These are phyloP conservation scores for Eutrigla gurnardus DNA, from an alignment of 2,797 vertebrate genomes.

Conservation along the genomic window DNA sequence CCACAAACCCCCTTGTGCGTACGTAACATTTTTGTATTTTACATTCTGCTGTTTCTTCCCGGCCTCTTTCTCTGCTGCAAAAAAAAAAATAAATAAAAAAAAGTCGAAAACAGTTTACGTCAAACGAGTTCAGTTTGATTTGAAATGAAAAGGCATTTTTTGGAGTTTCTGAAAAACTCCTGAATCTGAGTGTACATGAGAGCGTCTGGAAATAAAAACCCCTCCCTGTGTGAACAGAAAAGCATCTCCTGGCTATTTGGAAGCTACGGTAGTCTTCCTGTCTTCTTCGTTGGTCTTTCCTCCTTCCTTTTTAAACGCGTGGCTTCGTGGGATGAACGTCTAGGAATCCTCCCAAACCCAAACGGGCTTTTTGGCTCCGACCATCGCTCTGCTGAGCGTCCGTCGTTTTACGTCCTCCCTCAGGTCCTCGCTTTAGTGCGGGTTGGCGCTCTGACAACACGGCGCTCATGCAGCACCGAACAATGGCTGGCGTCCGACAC, in stretches of 20 bases:
- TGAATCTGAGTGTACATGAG: background rate
- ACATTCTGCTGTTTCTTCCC: background rate
- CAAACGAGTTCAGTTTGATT: conserved; percentile 1
- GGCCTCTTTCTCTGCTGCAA: background rate
- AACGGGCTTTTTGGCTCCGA: conserved; percentile 22
- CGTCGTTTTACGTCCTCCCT: conserved; percentile 24
- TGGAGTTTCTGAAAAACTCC: conserved; percentile 1
- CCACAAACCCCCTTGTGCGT: conserved; percentile 4
- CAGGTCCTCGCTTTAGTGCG: conserved; percentile 33
- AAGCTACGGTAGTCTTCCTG: conserved; percentile 14
- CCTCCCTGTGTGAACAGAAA: conserved; percentile 13
- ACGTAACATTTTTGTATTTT: background rate
- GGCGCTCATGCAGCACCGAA: conserved; percentile 53
- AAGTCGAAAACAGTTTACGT: conserved; percentile 7
- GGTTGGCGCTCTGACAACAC: conserved; percentile 36
- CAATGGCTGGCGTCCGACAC: conserved; percentile 62
- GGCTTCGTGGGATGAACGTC: conserved; percentile 34
- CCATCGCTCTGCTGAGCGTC: background rate
- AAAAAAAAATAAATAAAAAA: conserved; percentile 13
- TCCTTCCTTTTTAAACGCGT: conserved; percentile 22
- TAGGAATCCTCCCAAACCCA: conserved; percentile 56
- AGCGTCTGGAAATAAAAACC: background rate
- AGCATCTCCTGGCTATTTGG: conserved; percentile 13
- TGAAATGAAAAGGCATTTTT: conserved; percentile 22
- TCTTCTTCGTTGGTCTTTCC: conserved; percentile 11